These are phyloP conservation scores for Ips typographus DNA, from an alignment of 1,140 invertebrate species.

Conservation along the genomic window DNA sequence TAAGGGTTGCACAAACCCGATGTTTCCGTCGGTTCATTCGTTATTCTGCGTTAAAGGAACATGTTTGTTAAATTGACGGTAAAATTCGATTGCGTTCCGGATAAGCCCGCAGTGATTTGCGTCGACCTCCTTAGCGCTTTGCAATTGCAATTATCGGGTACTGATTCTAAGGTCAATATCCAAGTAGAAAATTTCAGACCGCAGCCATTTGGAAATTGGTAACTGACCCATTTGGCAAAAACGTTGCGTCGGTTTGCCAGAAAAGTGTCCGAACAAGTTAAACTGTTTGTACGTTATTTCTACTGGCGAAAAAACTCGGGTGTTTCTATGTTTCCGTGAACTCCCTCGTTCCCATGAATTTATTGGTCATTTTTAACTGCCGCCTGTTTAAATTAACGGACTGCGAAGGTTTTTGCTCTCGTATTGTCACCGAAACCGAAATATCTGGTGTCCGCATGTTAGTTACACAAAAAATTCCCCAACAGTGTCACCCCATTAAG, in stretches of 20 bases:
- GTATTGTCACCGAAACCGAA: neutral
- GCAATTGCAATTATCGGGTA: too few species aligned
- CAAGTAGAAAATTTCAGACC: neutral
- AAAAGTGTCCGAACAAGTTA: slow-evolving; percentile 23
- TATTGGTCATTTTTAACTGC: slow-evolving; percentile 20
- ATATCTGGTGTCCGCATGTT: too few species aligned
- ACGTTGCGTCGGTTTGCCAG: slow-evolving; percentile 5
- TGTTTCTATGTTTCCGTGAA: slow-evolving; percentile 16
- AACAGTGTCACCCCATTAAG: too few species aligned
- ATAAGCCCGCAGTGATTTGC: slow-evolving; percentile 4
- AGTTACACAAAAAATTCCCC: too few species aligned
- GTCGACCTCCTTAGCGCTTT: too few species aligned
- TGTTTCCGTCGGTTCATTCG: slow-evolving; percentile 17
- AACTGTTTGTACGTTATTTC: slow-evolving; percentile 19
- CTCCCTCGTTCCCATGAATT: slow-evolving; percentile 20
- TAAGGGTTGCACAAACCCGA: slow-evolving; percentile 29
- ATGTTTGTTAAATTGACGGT: slow-evolving; percentile 31
- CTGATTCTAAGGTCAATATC: too few species aligned
- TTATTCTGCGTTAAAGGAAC: slow-evolving; percentile 22
- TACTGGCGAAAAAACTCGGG: slow-evolving; percentile 4
- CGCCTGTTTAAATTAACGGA: slow-evolving; percentile 14
- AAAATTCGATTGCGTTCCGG: slow-evolving; percentile 21
- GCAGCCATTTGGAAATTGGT: neutral
- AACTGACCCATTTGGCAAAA: slow-evolving; percentile 16
- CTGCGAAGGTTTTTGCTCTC: slow-evolving; percentile 1